phyloP scores from a whole-genome alignment of 2,888 invertebrate genomes.

The Tachina grossa region DNA sequence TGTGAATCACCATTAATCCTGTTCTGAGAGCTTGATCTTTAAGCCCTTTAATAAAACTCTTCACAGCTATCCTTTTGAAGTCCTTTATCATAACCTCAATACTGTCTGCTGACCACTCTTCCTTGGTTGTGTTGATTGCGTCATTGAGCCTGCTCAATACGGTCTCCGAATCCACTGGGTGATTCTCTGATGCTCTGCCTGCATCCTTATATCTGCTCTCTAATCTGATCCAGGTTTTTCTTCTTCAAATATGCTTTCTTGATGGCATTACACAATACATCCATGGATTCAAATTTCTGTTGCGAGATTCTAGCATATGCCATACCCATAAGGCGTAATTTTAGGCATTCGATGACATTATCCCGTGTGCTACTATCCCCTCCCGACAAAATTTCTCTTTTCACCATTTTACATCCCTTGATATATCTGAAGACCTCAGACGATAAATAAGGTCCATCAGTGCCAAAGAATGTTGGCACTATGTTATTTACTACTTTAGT shows the following conservation, averaged over 20 bases:
- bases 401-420: neutral
- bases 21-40: neutral
- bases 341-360: neutral
- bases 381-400: no score
- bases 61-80: neutral
- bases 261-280: neutral
- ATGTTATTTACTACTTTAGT: neutral
- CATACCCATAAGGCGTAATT: neutral
- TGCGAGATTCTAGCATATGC: neutral
- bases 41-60: neutral
- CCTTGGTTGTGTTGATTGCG: neutral
- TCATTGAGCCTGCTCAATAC: neutral
- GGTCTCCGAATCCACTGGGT: neutral
- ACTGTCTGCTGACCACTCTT: neutral
- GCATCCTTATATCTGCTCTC: neutral
- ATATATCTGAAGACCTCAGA: neutral
- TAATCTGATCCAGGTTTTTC: neutral
- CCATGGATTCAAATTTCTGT: neutral
- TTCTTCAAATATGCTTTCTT: neutral
- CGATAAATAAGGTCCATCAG: neutral
- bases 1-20: no score
- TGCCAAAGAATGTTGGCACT: neutral
- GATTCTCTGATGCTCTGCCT: neutral
- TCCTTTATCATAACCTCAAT: neutral
- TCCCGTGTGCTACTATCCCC: neutral